Evolutionary conservation across 2,797 vertebrate species (phyloP), one percentile per base, ranked within the genome.

Genomic region (Gallinago stenura): DNA sequence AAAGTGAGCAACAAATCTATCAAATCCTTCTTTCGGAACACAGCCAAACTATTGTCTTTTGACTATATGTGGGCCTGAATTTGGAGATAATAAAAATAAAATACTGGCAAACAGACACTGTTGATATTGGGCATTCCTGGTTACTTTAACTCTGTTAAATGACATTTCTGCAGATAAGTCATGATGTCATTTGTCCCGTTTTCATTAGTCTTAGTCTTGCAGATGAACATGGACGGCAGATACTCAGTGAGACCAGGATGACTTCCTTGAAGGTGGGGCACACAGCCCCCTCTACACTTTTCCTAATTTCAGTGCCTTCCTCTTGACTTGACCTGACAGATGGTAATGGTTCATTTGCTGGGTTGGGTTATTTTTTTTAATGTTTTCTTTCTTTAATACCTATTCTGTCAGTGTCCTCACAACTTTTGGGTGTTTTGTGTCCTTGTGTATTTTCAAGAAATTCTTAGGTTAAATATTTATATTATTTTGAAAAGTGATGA

Each of bases 381-480:
- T 37, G 51, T 57, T 75, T 62, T 13, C 46, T 82, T 85, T 57
- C 45, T 71, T 45, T 35, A 43, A 6, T 54, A 86, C 26, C 68
- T 87, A 20, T 66, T 57, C 76, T 85, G 57, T 66, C 54, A 62
- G 33, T 22, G 54, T 50, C 90, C 64, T 78, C 39, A 72, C 41
- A 93, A 43, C 26, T 70, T 93, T 76, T n/a, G 77, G 54, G 37
- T 50, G 7, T 57, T 58, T 80, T 70, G 30, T 68, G 66, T 88
- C 93, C 89, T 93, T 88, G 71, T 21, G 39, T 80, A 41, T 72
- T 91, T 94, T 54, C 80, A 68, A 9, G 68, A 48, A 91, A 82
- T 90, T 87, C 68, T 87, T 68, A 50, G 56, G 87, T 96, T 94
- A 91, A 76, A 90, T 97, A 94, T 87, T 96, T 85, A 93, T 89